These are phyloP conservation scores for Serrognathus titanus DNA, from an alignment of 2,888 invertebrate genomes.

Conservation along the genomic window DNA sequence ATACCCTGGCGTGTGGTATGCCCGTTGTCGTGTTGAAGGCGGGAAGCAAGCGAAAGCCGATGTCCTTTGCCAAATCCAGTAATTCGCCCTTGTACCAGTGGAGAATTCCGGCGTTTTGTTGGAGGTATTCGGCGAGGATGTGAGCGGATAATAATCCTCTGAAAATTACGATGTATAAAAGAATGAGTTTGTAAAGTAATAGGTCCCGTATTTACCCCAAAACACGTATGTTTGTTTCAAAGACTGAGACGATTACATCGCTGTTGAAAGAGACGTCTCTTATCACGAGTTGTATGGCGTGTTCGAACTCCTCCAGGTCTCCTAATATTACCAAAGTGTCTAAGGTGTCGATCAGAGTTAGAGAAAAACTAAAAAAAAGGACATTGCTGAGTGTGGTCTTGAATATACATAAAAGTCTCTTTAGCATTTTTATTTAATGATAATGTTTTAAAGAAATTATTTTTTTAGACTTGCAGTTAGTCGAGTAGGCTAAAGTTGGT, in stretches of 20 bases:
- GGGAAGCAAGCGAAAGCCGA: constrained; percentile 89
- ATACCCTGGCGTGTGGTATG: constrained; percentile 91
- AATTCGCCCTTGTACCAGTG: constrained; percentile 87
- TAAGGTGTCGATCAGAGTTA: constrained; percentile 91
- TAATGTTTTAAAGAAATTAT: too few relatives aligned
- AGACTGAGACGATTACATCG: constrained; percentile 94
- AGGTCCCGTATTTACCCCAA: constrained; percentile 68
- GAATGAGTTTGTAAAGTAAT: background rate
- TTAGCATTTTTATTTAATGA: too few relatives aligned
- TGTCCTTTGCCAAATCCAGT: constrained; percentile 84
- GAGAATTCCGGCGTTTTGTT: constrained; percentile 70
- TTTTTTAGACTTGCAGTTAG: too few relatives aligned
- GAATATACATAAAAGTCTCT: too few relatives aligned
- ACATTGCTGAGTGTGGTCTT: too few relatives aligned
- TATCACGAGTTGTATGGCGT: constrained; percentile 81
- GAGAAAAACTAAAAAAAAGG: constrained; percentile 75
- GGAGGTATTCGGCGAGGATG: constrained; percentile 78
- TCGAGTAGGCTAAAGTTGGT: too few relatives aligned
- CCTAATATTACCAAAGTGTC: constrained; percentile 91
- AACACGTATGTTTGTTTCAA: constrained; percentile 97
- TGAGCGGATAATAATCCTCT: constrained; percentile 92
- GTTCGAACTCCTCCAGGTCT: constrained; percentile 91
- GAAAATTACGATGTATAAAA: constrained; percentile 27
- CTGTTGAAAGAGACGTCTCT: constrained; percentile 87
- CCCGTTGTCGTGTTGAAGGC: constrained; percentile 98